Conservation (phyloP, 2,113 vertebrate species). For the Arothron firmamentum region DNA sequence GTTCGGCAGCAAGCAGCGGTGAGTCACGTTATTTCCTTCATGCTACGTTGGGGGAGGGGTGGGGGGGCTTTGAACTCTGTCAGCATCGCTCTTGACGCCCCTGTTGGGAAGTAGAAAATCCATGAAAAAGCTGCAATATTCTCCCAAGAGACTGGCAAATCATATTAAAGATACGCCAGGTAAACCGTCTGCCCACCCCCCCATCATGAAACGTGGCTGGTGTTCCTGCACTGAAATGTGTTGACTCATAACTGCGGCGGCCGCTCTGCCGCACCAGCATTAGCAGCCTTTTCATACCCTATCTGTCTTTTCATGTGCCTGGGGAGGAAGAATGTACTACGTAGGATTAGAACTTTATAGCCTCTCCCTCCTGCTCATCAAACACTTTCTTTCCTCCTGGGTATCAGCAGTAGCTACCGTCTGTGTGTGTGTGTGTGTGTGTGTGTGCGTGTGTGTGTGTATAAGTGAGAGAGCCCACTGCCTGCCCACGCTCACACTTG, state of each 20-base stretch:
- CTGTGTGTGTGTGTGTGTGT: neutral
- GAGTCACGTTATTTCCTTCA: constrained; percentile 49
- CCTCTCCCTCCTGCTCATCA: constrained; percentile 28
- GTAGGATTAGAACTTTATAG: constrained; percentile 32
- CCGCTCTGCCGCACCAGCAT: constrained; percentile 11
- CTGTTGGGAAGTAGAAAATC: constrained; percentile 9
- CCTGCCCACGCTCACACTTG: constrained; percentile 8
- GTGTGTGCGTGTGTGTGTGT: no score
- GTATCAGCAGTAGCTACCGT: neutral
- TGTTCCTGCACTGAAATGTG: constrained; percentile 14
- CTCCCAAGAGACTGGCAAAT: no score
- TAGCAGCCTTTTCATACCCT: constrained; percentile 37
- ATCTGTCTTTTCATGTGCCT: constrained; percentile 24
- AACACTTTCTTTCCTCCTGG: constrained; percentile 23
- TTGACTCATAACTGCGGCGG: constrained; percentile 12
- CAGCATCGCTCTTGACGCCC: constrained; percentile 16
- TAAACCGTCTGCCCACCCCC: constrained; percentile 31
- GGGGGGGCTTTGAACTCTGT: constrained; percentile 8
- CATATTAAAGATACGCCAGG: neutral
- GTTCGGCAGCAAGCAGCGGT: constrained; percentile 86
- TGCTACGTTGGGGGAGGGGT: neutral
- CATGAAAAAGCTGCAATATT: neutral
- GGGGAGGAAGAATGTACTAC: constrained; percentile 19
- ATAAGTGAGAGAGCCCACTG: constrained; percentile 30
- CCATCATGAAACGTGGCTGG: constrained; percentile 18